phyloP scores from a whole-genome alignment of 2,888 invertebrate species.

The Suillia variegata region DNA sequence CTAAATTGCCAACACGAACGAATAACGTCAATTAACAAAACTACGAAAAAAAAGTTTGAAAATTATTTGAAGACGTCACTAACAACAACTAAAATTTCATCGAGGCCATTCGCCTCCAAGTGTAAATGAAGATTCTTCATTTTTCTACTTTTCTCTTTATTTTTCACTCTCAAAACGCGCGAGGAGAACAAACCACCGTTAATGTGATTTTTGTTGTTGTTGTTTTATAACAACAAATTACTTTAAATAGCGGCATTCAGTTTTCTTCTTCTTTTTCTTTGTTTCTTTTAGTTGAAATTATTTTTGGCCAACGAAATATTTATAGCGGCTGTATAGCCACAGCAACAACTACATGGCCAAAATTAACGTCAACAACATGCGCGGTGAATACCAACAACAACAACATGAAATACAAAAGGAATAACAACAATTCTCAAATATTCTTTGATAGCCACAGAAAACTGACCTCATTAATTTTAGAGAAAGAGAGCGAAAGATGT shows the following conservation, averaged over 20 bases:
- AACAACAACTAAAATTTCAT: not conserved
- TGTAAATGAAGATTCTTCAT: not conserved
- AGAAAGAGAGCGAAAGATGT: not conserved
- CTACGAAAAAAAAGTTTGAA: not conserved
- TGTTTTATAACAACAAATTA: not conserved
- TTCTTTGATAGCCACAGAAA: not conserved
- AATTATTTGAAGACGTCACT: not conserved
- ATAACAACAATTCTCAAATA: not conserved
- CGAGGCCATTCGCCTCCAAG: not conserved
- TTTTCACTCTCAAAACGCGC: not conserved
- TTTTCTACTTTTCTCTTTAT: not conserved
- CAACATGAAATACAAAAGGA: too few species aligned
- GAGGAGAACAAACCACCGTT: not conserved
- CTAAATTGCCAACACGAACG: not conserved
- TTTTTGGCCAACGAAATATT: not conserved
- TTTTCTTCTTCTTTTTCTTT: too few species aligned
- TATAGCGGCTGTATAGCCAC: not conserved
- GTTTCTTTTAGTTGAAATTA: not conserved
- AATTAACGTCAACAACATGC: not conserved
- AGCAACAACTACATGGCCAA: not conserved
- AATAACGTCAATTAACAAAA: not conserved
- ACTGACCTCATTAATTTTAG: conserved; percentile 5
- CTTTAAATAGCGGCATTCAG: not conserved
- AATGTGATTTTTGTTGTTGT: not conserved
- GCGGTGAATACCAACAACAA: not conserved